These are phyloP conservation scores for Andrena fulva DNA, from an alignment of 2,888 invertebrate species.

Conservation along the genomic window DNA sequence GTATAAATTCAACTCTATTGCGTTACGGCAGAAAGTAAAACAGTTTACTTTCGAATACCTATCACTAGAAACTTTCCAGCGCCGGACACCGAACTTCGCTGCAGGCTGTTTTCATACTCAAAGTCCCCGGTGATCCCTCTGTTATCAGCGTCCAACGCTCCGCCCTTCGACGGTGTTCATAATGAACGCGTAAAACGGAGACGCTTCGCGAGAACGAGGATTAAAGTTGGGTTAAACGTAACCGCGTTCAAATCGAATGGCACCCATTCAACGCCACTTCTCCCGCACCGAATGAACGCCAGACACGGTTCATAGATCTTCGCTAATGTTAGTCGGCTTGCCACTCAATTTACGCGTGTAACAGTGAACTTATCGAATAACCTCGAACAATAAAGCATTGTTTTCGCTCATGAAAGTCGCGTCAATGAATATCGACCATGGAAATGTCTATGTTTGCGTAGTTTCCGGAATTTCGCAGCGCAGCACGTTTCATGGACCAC, in stretches of 20 bases:
- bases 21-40: conserved; percentile 57
- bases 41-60: conserved; percentile 56
- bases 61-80: conserved; percentile 37
- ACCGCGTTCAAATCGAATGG: background rate
- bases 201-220: background rate
- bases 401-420: background rate
- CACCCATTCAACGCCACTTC: too few relatives aligned
- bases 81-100: background rate
- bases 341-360: too few relatives aligned
- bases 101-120: conserved; percentile 29
- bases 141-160: conserved; percentile 30
- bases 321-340: too few relatives aligned
- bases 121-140: conserved; percentile 25
- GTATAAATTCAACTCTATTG: conserved; percentile 57
- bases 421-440: too few relatives aligned
- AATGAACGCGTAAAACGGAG: conserved; percentile 32
- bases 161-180: background rate
- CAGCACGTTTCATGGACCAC: background rate
- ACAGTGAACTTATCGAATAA: too few relatives aligned
- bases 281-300: too few relatives aligned
- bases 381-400: background rate
- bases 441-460: background rate
- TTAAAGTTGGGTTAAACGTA: conserved; percentile 5
- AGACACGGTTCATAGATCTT: too few relatives aligned
- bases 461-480: background rate